Conservation (phyloP, 2,797 vertebrate genomes). For the Lophotriccus pileatus region DNA sequence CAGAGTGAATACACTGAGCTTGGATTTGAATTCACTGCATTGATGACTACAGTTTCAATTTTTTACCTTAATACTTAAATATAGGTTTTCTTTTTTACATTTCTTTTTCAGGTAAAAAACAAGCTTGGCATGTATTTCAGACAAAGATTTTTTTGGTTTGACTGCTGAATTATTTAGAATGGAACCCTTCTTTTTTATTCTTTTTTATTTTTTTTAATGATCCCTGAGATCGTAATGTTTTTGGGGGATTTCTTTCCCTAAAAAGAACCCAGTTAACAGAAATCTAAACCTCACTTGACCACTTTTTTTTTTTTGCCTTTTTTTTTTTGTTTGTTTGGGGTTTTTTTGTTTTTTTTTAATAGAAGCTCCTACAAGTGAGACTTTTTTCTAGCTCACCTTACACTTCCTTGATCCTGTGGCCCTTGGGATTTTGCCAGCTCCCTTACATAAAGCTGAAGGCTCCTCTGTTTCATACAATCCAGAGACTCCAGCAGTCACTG, state of each 20-base stretch:
- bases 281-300: not conserved
- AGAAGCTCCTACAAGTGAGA: not conserved
- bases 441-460: not conserved
- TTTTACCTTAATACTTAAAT: not conserved
- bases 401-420: not conserved
- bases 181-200: fast-evolving
- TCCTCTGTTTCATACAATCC: not conserved
- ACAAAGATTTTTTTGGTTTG: not conserved
- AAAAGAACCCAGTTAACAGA: not conserved
- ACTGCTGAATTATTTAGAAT: not conserved
- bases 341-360: not conserved
- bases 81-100: not conserved
- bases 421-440: not conserved
- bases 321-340: too few relatives aligned
- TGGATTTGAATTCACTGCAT: not conserved
- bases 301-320: not conserved
- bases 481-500: not conserved
- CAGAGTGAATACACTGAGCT: not conserved
- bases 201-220: not conserved
- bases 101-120: not conserved
- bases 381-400: not conserved
- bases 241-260: not conserved
- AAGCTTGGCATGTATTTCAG: not conserved
- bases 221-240: not conserved
- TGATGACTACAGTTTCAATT: not conserved